Percentiles rank a stretch among this genome's conserved stretches.
Evolutionary conservation across 2,113 vertebrate genomes (phyloP).

Genomic region (Cavia aperea): DNA sequence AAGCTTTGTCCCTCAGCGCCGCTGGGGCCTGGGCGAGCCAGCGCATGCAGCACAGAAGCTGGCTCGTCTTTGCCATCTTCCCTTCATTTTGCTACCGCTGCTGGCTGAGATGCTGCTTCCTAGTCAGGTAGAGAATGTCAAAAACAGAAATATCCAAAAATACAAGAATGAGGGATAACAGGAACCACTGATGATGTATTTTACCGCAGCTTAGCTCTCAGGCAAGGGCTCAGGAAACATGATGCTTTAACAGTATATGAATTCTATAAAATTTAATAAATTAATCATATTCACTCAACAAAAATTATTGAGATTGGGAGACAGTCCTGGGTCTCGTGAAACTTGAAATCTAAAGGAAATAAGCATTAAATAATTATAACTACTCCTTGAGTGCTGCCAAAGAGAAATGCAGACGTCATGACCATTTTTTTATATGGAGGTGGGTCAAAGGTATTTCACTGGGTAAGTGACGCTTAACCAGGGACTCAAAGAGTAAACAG

Average conservation of each 20-base stretch:
- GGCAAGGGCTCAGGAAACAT: not conserved
- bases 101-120: not conserved
- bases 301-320: not conserved
- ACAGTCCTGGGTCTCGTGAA: not conserved
- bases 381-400: not conserved
- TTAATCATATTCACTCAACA: not conserved
- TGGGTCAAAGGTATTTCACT: not conserved
- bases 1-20: not conserved
- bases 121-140: not conserved
- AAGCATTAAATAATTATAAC: conserved; percentile 29
- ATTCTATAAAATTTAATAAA: not conserved
- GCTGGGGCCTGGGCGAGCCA: not conserved
- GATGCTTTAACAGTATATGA: not conserved
- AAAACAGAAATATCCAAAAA: not conserved
- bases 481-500: not conserved
- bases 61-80: not conserved
- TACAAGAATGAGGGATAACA: not conserved
- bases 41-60: not conserved
- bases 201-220: not conserved
- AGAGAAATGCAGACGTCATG: not conserved
- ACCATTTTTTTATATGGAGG: not conserved
- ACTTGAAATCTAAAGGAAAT: not conserved
- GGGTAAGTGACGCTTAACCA: not conserved
- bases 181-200: not conserved
- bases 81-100: not conserved